Evolutionary conservation across 2,888 invertebrate species (phyloP), one percentile per base, ranked within the genome.

Genomic region (Laothoe populi): DNA sequence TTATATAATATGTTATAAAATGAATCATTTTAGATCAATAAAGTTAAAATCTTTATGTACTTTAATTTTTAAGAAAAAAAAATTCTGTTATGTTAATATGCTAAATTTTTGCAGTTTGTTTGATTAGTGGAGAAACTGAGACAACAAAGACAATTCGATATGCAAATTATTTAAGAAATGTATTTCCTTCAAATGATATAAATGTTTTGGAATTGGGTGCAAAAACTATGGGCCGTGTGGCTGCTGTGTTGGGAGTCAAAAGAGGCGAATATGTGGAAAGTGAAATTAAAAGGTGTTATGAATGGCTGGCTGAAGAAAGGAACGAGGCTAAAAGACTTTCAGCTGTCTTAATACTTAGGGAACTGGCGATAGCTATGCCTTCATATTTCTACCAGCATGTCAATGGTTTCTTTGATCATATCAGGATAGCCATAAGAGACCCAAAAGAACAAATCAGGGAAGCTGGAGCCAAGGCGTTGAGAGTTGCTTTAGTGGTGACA

Each of bases 311-410:
- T 26, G 97, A 96, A 60, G 98, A 98, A 77, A 94, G 98, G 73
- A 95, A 97, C 85, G 99, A 99, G 93, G 96, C 96, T 8, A 97
- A 98, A 81, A 94, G 98, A 63, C 96, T 98, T 75, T 98, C 98
- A 21, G 98, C 98, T 5, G 98, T 98, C 5, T 93, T 99, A 48
- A 97, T 99, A 59, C 88, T 99, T 23, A 95, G 97, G 72, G 99
- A 99, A 89, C 89, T 99, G 49, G 99, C 99, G 0, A 95, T 98
- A 35, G 96, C 97, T n/a, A 97, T 99, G 93, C 99, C 99, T 0
- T 98, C 99, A 24, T 98, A 98, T 84, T 99, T 99, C 86, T 99
- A 97, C 81, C 98, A 98, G 84, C 97, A 98, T 87, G 96, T 98
- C 1, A 96, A 96, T 59, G 96, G 96, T 24, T 98, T 98, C 84